Conservation (phyloP, 2,888 invertebrate species). For the Lasioglossum vierecki region DNA sequence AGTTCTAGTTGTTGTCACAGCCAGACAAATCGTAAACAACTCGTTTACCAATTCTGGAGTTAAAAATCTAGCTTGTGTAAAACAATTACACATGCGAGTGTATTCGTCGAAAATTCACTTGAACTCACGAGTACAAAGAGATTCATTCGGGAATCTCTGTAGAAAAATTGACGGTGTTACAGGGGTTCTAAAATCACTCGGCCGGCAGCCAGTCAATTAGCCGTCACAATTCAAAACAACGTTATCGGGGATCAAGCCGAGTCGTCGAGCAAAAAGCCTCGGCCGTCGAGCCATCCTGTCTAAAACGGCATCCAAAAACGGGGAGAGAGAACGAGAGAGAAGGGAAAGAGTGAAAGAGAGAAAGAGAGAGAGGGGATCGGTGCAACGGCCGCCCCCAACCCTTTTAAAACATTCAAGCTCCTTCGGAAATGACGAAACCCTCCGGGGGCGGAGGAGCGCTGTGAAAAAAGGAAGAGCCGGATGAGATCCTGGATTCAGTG, state of each 20-base stretch:
- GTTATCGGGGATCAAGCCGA: neutral
- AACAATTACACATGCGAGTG: neutral
- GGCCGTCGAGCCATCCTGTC: neutral
- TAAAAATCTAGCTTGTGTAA: neutral
- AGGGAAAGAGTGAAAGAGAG: neutral
- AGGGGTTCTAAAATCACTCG: neutral
- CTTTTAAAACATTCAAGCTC: constrained; percentile 55
- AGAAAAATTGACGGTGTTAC: neutral
- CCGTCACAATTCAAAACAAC: constrained; percentile 44
- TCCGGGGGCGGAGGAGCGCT: constrained; percentile 10
- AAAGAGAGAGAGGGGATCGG: neutral
- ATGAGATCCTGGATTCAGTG: constrained; percentile 47
- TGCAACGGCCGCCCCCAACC: constrained; percentile 30
- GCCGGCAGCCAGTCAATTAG: constrained; percentile 23
- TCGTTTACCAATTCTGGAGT: neutral
- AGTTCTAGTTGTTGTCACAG: neutral
- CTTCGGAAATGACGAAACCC: constrained; percentile 48
- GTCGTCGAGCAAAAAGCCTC: constrained; percentile 28
- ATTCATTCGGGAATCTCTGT: neutral
- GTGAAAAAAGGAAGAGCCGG: constrained; percentile 24
- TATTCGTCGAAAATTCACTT: neutral
- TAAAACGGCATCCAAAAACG: constrained; percentile 10
- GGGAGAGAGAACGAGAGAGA: neutral
- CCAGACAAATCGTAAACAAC: neutral
- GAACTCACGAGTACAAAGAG: too few relatives aligned